These are phyloP conservation scores for Bombus terrestris DNA, from an alignment of 1,140 invertebrate genomes.

Conservation along the genomic window DNA sequence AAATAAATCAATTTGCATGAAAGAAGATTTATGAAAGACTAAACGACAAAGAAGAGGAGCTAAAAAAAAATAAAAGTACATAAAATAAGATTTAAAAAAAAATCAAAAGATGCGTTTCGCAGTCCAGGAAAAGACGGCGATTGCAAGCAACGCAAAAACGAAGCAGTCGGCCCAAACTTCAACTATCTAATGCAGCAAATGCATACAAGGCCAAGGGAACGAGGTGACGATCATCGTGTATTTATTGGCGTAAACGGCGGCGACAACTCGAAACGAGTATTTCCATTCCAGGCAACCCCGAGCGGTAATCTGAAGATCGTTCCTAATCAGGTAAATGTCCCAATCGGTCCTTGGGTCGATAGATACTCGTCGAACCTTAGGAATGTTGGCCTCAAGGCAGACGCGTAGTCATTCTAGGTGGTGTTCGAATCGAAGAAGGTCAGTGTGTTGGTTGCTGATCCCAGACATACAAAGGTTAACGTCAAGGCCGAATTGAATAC, in stretches of 20 bases:
- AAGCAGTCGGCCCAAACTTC: conserved; percentile 34
- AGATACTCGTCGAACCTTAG: conserved; percentile 1
- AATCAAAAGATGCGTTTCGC: neutral
- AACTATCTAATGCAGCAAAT: conserved; percentile 72
- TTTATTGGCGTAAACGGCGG: conserved; percentile 46
- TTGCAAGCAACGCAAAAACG: conserved; percentile 1
- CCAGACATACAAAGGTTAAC: conserved; percentile 85
- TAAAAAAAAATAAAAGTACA: neutral
- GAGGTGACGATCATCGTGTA: conserved; percentile 39
- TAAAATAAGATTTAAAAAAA: neutral
- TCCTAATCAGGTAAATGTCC: conserved; percentile 84
- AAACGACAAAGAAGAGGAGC: neutral
- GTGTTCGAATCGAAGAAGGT: conserved; percentile 87
- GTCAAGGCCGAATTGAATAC: conserved; percentile 83
- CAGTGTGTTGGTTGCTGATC: conserved; percentile 87
- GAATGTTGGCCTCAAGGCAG: conserved; percentile 55
- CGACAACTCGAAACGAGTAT: conserved; percentile 71
- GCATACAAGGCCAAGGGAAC: conserved; percentile 55
- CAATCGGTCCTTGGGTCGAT: neutral
- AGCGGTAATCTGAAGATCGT: conserved; percentile 87
- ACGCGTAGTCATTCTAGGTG: conserved; percentile 80
- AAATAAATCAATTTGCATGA: neutral
- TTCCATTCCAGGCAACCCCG: conserved; percentile 86
- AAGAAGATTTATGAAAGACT: too few species aligned
- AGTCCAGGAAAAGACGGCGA: conserved; percentile 38